Conservation (phyloP, 2,888 invertebrate genomes). For the Mystacides longicornis region DNA sequence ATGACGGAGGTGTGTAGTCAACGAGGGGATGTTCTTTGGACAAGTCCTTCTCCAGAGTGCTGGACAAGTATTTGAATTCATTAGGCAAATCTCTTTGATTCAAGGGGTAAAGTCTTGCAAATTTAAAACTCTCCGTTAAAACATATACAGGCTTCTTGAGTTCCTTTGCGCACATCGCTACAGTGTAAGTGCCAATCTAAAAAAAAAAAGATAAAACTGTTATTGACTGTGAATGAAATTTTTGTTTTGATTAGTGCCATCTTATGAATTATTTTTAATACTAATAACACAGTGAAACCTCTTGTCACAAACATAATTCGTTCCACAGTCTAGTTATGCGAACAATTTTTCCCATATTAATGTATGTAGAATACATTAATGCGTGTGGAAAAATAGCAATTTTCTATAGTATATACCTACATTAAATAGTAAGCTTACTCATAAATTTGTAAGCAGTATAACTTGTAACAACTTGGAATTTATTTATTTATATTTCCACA, state of each 20-base stretch:
- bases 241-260: neutral
- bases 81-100: constrained; percentile 87
- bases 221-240: neutral
- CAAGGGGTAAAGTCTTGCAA: constrained; percentile 86
- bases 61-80: constrained; percentile 65
- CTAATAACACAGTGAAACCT: neutral
- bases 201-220: constrained; percentile 25
- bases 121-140: constrained; percentile 95
- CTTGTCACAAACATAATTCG: neutral
- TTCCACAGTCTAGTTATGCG: no score
- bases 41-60: constrained; percentile 45
- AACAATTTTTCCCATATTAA: no score
- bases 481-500: no score
- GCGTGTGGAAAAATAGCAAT: no score
- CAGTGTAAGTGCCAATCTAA: constrained; percentile 77
- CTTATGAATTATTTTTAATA: neutral
- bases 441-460: no score
- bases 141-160: constrained; percentile 95
- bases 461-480: no score
- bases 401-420: no score
- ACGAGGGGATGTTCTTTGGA: constrained; percentile 75
- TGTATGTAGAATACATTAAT: no score
- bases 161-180: constrained; percentile 78
- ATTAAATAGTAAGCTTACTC: no score
- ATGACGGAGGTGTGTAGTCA: constrained; percentile 95